Evolutionary conservation across 1,140 invertebrate genomes (phyloP).

Genomic region (Adelges cooleyi): DNA sequence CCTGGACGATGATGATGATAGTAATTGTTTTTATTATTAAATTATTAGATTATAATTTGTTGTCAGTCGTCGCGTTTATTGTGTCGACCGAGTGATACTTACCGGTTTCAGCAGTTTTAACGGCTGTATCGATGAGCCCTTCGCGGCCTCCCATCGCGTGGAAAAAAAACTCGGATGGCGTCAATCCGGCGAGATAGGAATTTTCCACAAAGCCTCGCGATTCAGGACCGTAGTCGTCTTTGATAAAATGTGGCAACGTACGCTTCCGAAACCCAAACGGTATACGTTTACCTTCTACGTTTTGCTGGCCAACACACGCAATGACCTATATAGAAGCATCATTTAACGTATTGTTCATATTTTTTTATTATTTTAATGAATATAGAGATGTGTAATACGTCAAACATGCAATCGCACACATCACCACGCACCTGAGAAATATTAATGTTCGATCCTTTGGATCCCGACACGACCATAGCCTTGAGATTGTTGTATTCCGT

Average conservation of each 20-base stretch:
- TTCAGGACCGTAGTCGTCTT: constrained; percentile 98
- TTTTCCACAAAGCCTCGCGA: constrained; percentile 98
- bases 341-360: too few relatives aligned
- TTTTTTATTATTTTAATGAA: too few relatives aligned
- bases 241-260: constrained; percentile 97
- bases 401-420: too few relatives aligned
- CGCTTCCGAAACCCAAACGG: constrained; percentile 96
- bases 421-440: constrained; percentile 76
- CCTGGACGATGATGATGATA: too few relatives aligned
- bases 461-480: constrained; percentile 98
- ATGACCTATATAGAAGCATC: constrained; percentile 42
- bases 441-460: constrained; percentile 98
- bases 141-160: constrained; percentile 99
- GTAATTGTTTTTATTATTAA: too few relatives aligned
- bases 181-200: constrained; percentile 94
- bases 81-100: too few relatives aligned
- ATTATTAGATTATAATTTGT: too few relatives aligned
- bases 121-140: constrained; percentile 99
- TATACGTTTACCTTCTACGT: constrained; percentile 99
- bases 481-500: constrained; percentile 99
- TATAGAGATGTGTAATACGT: too few relatives aligned
- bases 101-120: constrained; percentile 97
- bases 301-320: constrained; percentile 99
- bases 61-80: too few relatives aligned
- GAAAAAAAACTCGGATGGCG: constrained; percentile 97